phyloP scores from a whole-genome alignment of 2,113 vertebrate species.

The Penelope pileata region DNA sequence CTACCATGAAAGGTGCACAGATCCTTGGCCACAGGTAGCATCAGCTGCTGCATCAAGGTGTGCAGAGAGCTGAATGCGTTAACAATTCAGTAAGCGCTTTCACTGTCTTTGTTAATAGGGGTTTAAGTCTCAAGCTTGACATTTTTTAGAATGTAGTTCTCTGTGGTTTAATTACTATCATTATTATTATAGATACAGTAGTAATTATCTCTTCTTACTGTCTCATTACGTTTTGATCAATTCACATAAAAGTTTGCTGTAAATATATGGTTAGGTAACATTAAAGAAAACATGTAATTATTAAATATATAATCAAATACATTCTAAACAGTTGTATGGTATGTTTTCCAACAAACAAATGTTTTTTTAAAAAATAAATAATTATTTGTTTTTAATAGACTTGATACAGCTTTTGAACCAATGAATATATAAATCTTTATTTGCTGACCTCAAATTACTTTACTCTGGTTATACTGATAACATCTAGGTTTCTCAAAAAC shows the following conservation, averaged over 20 bases:
- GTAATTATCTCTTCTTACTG: slow-evolving; percentile 81
- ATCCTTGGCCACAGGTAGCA: background rate
- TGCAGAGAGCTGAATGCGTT: background rate
- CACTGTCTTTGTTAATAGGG: slow-evolving; percentile 53
- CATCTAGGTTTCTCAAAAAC: slow-evolving; percentile 81
- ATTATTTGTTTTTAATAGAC: slow-evolving; percentile 63
- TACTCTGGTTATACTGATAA: slow-evolving; percentile 80
- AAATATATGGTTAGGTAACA: slow-evolving; percentile 82
- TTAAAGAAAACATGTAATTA: slow-evolving; percentile 83
- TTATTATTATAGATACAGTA: slow-evolving; percentile 80
- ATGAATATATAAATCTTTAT: slow-evolving; percentile 69
- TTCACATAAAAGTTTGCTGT: slow-evolving; percentile 82
- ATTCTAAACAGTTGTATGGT: slow-evolving; percentile 62
- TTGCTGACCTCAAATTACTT: slow-evolving; percentile 81
- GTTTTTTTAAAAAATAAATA: slow-evolving; percentile 57
- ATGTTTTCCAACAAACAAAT: slow-evolving; percentile 72
- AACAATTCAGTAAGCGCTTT: slow-evolving; percentile 35
- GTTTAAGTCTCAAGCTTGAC: slow-evolving; percentile 68
- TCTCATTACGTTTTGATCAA: slow-evolving; percentile 84
- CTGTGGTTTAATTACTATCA: slow-evolving; percentile 80
- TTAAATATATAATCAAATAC: slow-evolving; percentile 79
- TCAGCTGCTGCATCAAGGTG: accelerated
- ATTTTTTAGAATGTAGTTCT: slow-evolving; percentile 69
- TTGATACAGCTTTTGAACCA: slow-evolving; percentile 48
- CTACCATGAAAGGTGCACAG: accelerated